These are phyloP conservation scores for Nudaria mundana DNA, from an alignment of 2,888 invertebrate species.

Conservation along the genomic window DNA sequence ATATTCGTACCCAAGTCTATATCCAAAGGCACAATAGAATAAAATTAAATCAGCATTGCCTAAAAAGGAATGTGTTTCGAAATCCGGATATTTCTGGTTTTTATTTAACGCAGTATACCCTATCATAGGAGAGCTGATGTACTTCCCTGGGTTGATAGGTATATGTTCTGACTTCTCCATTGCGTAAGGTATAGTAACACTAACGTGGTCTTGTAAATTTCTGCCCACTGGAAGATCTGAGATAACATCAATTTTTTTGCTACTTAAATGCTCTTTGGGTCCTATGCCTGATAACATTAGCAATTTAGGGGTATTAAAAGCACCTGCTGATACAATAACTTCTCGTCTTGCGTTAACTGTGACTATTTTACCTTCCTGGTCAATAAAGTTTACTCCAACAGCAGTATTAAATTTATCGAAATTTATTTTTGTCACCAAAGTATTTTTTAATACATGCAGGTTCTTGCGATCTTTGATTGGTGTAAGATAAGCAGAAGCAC, in stretches of 20 bases:
- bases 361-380: constrained; percentile 29
- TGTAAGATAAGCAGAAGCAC: constrained; percentile 69
- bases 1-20: constrained; percentile 22
- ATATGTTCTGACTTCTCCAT: constrained; percentile 21
- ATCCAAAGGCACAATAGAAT: constrained; percentile 30
- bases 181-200: no score
- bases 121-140: constrained; percentile 33
- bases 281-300: constrained; percentile 85
- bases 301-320: constrained; percentile 86
- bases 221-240: no score
- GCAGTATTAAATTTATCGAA: constrained; percentile 64
- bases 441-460: constrained; percentile 57
- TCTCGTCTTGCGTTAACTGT: constrained; percentile 76
- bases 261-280: constrained; percentile 64
- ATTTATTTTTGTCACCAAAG: constrained; percentile 65
- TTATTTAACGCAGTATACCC: constrained; percentile 15
- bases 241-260: no score
- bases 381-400: constrained; percentile 49
- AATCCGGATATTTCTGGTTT: constrained; percentile 29
- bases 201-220: no score
- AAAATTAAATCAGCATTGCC: no score
- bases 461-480: constrained; percentile 43
- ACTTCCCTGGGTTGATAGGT: constrained; percentile 20
- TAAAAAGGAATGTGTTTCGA: no score
- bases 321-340: constrained; percentile 86